Base-by-base conservation (phyloP, 2,113 vertebrate species). In the Phoenicopterus ruber region DNA sequence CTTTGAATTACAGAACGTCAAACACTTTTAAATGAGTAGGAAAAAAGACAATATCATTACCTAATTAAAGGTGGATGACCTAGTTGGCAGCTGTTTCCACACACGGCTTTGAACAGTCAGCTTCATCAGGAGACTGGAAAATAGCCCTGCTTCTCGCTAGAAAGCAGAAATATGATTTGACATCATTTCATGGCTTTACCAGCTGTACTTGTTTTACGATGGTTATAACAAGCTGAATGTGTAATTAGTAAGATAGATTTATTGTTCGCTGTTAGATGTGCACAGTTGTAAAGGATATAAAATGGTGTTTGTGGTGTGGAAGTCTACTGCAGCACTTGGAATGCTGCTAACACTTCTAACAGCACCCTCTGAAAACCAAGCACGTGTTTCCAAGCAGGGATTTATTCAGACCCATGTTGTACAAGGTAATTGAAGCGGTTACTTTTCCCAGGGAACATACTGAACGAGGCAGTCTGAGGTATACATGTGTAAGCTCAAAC, bases 191-290 rank as follows among this genome's bases (percentile, higher is more conserved):
- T 98, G 96, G 82, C 95, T 98, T 97, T 98, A 94, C 96, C 98
- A 98, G 98, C 98, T 98, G 98, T 96, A 95, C 61, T 32, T 94
- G 86, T 96, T 97, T 98, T 98, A 97, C 34, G 94, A 96, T 84
- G 87, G 77, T 95, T 96, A 50, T 97, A 98, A 97, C 98, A 95
- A 98, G 96, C 97, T 96, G 95, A 95, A 96, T 83, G 96, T 98
- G 89, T 97, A 98, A 98, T 98, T 98, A 98, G 96, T 82, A 50
- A 96, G 97, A 96, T 97, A 97, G 98, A 98, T 98, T 98, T 98
- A 98, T 98, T 96, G 97, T 97, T 97, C 50, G 46, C 96, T 88
- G 58, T 97, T 97, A 95, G 86, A 94, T 95, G 86, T 96, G 90
- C 91, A 32, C 61, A 38, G 82, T 96, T 94, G 96, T 95, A 92